Evolutionary conservation across 2,797 vertebrate genomes (phyloP).

Genomic region (Sebastes nivosus): DNA sequence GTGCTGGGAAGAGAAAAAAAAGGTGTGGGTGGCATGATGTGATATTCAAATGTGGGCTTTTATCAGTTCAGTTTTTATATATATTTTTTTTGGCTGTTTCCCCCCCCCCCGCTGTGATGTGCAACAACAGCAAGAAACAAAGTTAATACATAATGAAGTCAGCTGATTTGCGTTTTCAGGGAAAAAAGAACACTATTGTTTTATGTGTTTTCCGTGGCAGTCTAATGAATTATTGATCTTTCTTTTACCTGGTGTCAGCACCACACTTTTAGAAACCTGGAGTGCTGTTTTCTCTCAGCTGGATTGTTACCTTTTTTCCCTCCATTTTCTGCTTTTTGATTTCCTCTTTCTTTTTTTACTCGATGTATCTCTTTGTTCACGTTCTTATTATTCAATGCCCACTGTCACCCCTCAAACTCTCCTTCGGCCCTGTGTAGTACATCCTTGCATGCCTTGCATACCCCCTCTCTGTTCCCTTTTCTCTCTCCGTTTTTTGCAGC

Average conservation of each 20-base stretch:
- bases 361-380: slow-evolving; percentile 1
- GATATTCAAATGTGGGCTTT: slow-evolving; percentile 61
- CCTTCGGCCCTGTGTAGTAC: slow-evolving; percentile 13
- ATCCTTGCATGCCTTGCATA: slow-evolving; percentile 12
- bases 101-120: slow-evolving; percentile 6
- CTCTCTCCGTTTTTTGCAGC: slow-evolving; percentile 1
- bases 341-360: neutral
- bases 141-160: slow-evolving; percentile 73
- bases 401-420: neutral
- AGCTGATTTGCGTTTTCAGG: slow-evolving; percentile 73
- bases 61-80: slow-evolving; percentile 50
- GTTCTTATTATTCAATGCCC: neutral
- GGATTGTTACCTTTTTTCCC: slow-evolving; percentile 5
- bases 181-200: slow-evolving; percentile 68
- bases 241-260: slow-evolving; percentile 76
- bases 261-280: slow-evolving; percentile 57
- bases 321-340: neutral
- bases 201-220: slow-evolving; percentile 69
- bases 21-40: slow-evolving; percentile 47
- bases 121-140: slow-evolving; percentile 29
- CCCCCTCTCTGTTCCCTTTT: neutral
- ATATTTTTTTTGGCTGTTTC: neutral
- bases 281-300: slow-evolving; percentile 38
- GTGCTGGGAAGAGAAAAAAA: slow-evolving; percentile 28
- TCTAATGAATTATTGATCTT: slow-evolving; percentile 85